Percentiles rank a stretch among this genome's conserved stretches.
These are phyloP conservation scores for Cuculus canorus DNA, from an alignment of 2,797 vertebrate species.

Conservation along the genomic window DNA sequence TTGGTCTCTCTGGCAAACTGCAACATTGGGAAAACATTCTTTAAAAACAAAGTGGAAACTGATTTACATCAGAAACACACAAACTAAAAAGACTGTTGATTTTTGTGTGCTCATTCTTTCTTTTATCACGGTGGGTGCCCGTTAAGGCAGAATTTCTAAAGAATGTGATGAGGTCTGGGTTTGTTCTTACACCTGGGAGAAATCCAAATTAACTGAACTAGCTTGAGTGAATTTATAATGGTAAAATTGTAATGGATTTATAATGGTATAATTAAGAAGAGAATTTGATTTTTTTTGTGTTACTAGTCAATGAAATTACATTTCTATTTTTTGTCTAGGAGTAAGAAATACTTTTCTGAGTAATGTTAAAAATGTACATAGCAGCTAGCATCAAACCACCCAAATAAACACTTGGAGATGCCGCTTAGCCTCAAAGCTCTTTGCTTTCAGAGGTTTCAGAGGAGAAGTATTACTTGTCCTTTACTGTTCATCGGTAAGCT, in stretches of 20 bases:
- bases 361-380: conserved; percentile 17
- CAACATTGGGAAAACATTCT: not conserved
- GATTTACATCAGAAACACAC: conserved; percentile 12
- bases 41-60: conserved; percentile 23
- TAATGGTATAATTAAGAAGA: not conserved
- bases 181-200: not conserved
- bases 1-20: not conserved
- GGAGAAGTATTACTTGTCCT: not conserved
- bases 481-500: not conserved
- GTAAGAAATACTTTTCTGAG: conserved; percentile 22
- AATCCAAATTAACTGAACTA: not conserved
- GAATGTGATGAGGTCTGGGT: not conserved
- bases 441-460: conserved; percentile 12
- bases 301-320: conserved; percentile 34
- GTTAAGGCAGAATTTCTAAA: conserved; percentile 15
- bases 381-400: not conserved
- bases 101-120: conserved; percentile 21
- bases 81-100: not conserved
- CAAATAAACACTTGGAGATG: conserved; percentile 44
- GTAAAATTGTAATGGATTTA: not conserved
- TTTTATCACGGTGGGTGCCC: not conserved
- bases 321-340: conserved; percentile 35
- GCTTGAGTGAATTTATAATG: not conserved
- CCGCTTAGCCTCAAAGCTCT: not conserved
- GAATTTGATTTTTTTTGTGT: not conserved